A percentile compares a stretch with the other conserved stretches of the same genome.
Evolutionary conservation across 2,797 vertebrate species (phyloP).

Genomic region (Chelon auratus): DNA sequence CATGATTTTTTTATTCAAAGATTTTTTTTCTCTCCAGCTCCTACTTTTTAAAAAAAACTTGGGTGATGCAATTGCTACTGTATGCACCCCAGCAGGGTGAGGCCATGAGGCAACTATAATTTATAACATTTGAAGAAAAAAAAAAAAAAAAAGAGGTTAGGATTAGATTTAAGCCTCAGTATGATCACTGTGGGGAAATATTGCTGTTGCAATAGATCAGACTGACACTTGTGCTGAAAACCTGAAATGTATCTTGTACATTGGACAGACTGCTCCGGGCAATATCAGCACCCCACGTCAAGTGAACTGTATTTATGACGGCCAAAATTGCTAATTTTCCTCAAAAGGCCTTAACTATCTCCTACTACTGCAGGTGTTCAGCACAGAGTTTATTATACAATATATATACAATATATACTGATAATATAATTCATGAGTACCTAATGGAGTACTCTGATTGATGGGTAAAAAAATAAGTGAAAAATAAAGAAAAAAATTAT

Average conservation of each 20-base stretch:
- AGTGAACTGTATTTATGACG: conserved; percentile 9
- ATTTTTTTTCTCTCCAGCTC: neutral
- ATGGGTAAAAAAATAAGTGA: too few species aligned
- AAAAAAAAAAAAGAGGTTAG: neutral
- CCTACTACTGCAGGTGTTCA: neutral
- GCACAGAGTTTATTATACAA: neutral
- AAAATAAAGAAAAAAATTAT: neutral
- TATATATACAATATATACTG: neutral
- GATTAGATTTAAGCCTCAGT: conserved; percentile 21
- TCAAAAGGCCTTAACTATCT: neutral
- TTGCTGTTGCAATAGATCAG: conserved; percentile 18
- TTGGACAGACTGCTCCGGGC: conserved; percentile 30
- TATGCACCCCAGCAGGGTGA: too few species aligned
- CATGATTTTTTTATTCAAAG: fast-evolving
- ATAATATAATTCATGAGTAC: too few species aligned
- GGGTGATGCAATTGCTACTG: neutral
- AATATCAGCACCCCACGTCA: conserved; percentile 17
- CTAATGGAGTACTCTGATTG: too few species aligned
- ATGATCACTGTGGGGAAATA: conserved; percentile 34
- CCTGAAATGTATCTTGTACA: conserved; percentile 15
- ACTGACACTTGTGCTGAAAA: conserved; percentile 16
- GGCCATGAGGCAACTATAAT: too few species aligned
- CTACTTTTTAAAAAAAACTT: neutral
- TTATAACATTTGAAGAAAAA: too few species aligned
- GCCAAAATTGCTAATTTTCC: conserved; percentile 6